These are phyloP conservation scores for Antitype chi DNA, from an alignment of 2,888 invertebrate species.

Conservation along the genomic window DNA sequence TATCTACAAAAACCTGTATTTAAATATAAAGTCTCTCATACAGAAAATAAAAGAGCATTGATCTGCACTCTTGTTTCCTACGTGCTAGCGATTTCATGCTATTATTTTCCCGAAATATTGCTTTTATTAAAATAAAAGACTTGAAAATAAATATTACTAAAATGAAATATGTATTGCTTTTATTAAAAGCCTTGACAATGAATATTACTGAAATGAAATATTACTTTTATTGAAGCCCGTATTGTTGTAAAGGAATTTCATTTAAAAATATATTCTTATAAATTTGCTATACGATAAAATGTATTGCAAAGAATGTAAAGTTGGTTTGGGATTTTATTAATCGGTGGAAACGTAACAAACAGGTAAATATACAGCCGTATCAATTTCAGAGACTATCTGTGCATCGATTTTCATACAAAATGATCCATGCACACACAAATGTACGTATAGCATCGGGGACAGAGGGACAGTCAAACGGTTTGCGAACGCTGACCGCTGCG, in stretches of 20 bases:
- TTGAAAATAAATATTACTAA: neutral
- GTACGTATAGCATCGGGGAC: neutral
- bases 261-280: neutral
- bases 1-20: neutral
- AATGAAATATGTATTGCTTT: neutral
- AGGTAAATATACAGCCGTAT: neutral
- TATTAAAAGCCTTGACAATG: neutral
- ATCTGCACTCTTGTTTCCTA: neutral
- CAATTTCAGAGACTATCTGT: neutral
- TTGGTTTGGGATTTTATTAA: neutral
- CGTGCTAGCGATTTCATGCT: neutral
- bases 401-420: neutral
- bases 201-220: too few species aligned
- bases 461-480: conserved; percentile 23
- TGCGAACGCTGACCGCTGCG: conserved; percentile 13
- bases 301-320: too few species aligned
- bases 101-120: neutral
- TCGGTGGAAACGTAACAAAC: neutral
- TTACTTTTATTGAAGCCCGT: neutral
- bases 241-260: neutral
- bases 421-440: neutral
- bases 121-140: neutral
- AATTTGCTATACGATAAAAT: neutral
- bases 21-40: neutral
- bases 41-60: neutral